Evolutionary conservation across 2,888 invertebrate genomes (phyloP).

Genomic region (Aleiodes leptofemur): DNA sequence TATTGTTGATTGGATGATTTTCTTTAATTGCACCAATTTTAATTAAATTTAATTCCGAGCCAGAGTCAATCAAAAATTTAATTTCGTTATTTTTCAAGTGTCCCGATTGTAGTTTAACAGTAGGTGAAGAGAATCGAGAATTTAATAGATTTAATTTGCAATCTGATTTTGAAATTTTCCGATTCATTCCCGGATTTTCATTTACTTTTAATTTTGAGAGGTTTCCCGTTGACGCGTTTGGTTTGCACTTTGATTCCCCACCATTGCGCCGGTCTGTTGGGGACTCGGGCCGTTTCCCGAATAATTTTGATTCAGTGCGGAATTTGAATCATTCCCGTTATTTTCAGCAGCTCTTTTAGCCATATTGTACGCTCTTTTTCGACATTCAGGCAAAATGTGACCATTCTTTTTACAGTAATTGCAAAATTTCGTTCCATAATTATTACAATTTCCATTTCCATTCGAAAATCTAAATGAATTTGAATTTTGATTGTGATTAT

Average conservation of each 20-base stretch:
- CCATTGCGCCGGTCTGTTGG: slow-evolving; percentile 3
- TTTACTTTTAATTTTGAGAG: neutral
- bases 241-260: neutral
- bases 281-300: slow-evolving; percentile 24
- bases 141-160: neutral
- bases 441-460: slow-evolving; percentile 43
- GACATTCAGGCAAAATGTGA: neutral
- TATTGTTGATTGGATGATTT: slow-evolving; percentile 8
- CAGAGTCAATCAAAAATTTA: slow-evolving; percentile 33
- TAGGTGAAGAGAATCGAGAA: neutral
- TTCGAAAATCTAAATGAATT: slow-evolving; percentile 38
- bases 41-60: slow-evolving; percentile 30
- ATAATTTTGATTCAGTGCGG: neutral
- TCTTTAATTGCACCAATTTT: slow-evolving; percentile 28
- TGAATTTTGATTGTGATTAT: slow-evolving; percentile 31
- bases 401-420: slow-evolving; percentile 15
- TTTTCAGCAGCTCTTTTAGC: neutral
- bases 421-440: neutral
- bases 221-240: neutral
- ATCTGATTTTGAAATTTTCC: neutral
- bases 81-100: neutral
- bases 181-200: neutral
- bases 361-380: slow-evolving; percentile 10
- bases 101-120: neutral
- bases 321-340: neutral